These are phyloP conservation scores for Lanius ludovicianus DNA, from an alignment of 2,113 vertebrate genomes.

Conservation along the genomic window DNA sequence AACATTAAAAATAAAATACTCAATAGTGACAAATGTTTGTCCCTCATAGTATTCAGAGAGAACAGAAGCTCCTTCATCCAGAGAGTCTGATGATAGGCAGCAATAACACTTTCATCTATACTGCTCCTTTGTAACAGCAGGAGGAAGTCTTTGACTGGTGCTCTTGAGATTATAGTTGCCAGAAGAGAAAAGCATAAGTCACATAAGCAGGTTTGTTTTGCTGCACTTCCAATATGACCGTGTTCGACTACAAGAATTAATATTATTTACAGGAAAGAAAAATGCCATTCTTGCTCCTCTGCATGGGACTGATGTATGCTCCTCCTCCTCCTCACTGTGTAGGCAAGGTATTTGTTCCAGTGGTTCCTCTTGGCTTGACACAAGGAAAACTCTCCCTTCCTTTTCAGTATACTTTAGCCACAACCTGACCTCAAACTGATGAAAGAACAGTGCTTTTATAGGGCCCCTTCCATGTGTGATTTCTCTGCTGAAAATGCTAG, in stretches of 20 bases:
- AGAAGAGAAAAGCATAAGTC: not conserved
- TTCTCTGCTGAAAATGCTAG: not conserved
- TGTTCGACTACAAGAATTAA: not conserved
- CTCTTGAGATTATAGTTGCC: not conserved
- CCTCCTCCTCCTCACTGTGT: not conserved
- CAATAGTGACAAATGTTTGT: not conserved
- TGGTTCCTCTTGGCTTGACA: not conserved
- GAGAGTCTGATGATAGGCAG: not conserved
- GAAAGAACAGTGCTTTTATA: not conserved
- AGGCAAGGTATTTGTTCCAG: not conserved
- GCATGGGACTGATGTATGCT: not conserved
- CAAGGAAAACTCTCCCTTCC: not conserved
- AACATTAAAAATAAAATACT: slow-evolving; percentile 38
- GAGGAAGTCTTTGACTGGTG: not conserved
- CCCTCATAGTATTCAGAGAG: not conserved
- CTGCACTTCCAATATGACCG: not conserved
- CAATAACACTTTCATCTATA: not conserved
- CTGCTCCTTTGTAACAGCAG: slow-evolving; percentile 42
- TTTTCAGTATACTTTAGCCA: not conserved
- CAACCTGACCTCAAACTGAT: not conserved
- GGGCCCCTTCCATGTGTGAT: not conserved
- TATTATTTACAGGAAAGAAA: not conserved
- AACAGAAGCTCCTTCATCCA: slow-evolving; percentile 43
- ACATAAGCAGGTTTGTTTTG: not conserved
- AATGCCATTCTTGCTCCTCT: not conserved